Evolutionary conservation across 2,888 invertebrate species (phyloP), one percentile per base, ranked within the genome.

Genomic region (Spodoptera picta): DNA sequence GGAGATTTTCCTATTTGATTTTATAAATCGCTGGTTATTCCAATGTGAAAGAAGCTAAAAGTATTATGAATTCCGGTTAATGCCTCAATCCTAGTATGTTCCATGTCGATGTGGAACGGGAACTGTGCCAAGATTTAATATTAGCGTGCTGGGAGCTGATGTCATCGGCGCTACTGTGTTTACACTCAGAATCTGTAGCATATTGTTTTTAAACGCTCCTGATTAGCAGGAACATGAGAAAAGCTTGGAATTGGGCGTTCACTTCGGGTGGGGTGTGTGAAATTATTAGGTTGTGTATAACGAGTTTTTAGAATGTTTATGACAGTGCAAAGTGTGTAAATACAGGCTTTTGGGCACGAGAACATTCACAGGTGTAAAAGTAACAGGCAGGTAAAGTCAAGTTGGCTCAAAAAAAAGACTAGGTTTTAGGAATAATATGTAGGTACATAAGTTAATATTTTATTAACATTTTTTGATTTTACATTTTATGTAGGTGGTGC

Each of bases 41-140:
- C 65, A 49, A 11, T 53, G 58, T 36, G 55, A 24, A 41, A 46
- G 27, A 27, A 56, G 52, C 14, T 53, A 56, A 36, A 55, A 69
- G 36, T 53, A 52, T 60, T 54, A 73, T 27, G 46, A 65, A 77
- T 77, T 76, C 23, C 48, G 45, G 51, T 31, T 55, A 69, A 73
- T 67, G 59, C 63, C 58, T 65, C 62, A 63, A 72, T 75, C 76
- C 67, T 72, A 59, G 75, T 81, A 86, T 87, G 85, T 87, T 88
- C 87, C 87, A 86, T 82, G 83, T 84, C 82, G 81, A 79, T 74
- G 78, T 49, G 69, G 65, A 61, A 58, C 92, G 92, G 92, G 93
- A 90, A 73, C 60, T 59, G 65, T 84, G 92, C 93, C 93, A 93
- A 93, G 90, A 83, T 89, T 90, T 92, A 92, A 92, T 92, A 92